Conservation (phyloP, 2,113 vertebrate genomes). For the Regulus satrapa region DNA sequence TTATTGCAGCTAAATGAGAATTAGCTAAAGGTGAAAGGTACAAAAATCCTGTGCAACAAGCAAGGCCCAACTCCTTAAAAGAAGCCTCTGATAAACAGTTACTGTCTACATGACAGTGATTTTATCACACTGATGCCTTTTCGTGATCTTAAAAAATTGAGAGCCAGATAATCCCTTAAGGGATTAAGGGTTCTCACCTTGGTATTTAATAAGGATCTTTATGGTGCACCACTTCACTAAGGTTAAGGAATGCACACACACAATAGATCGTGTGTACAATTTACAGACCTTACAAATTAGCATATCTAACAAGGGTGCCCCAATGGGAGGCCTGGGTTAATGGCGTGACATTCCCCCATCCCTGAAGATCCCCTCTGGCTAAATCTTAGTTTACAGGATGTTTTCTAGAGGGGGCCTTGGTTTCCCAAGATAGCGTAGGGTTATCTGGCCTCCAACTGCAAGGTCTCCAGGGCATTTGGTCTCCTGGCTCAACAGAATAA, state of each 20-base stretch:
- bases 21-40: neutral
- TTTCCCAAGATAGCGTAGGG: neutral
- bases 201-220: neutral
- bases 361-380: no score
- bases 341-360: neutral
- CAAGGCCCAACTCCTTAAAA: neutral
- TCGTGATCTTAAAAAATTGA: neutral
- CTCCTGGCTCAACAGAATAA: neutral
- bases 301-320: neutral
- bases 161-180: neutral
- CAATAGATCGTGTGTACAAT: rapidly evolving
- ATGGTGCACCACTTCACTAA: no score
- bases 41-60: neutral
- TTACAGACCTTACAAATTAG: neutral
- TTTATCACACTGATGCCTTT: neutral
- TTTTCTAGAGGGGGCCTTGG: neutral
- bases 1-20: neutral
- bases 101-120: neutral
- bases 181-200: neutral
- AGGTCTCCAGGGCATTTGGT: neutral
- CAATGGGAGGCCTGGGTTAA: neutral
- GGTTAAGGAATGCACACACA: neutral
- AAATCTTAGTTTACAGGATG: neutral
- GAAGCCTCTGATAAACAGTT: neutral
- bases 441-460: neutral